Conservation (phyloP, 2,888 invertebrate species). For the Agrochola lota region DNA sequence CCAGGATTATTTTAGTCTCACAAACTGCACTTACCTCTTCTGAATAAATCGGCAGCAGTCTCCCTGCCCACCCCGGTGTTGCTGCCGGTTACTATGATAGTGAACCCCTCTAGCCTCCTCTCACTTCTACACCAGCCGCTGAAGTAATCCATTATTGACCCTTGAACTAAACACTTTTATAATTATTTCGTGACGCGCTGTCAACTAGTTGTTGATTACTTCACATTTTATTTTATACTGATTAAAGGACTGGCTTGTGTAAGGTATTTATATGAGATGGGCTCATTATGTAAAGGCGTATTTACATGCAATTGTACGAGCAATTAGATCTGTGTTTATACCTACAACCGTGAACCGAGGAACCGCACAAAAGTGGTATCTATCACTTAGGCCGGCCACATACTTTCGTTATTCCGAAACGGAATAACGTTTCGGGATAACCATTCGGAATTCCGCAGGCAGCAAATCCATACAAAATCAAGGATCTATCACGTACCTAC, state of each 20-base stretch:
- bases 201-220: background rate
- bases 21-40: constrained; percentile 76
- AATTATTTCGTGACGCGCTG: background rate
- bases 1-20: too few relatives aligned
- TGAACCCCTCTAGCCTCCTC: constrained; percentile 86
- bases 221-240: background rate
- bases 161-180: background rate
- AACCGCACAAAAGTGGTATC: too few relatives aligned
- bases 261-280: background rate
- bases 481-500: too few relatives aligned
- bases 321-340: too few relatives aligned
- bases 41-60: constrained; percentile 90
- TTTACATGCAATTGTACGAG: background rate
- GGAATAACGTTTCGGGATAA: too few relatives aligned
- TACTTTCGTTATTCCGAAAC: too few relatives aligned
- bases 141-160: constrained; percentile 77
- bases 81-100: constrained; percentile 90
- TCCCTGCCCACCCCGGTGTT: constrained; percentile 94
- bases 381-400: too few relatives aligned
- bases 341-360: too few relatives aligned
- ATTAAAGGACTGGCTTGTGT: background rate
- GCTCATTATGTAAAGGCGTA: background rate
- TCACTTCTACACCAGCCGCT: constrained; percentile 86
- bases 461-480: too few relatives aligned
- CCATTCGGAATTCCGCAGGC: too few relatives aligned